Evolutionary conservation across 2,797 vertebrate genomes (phyloP).

Genomic region (Chelonia mydas): DNA sequence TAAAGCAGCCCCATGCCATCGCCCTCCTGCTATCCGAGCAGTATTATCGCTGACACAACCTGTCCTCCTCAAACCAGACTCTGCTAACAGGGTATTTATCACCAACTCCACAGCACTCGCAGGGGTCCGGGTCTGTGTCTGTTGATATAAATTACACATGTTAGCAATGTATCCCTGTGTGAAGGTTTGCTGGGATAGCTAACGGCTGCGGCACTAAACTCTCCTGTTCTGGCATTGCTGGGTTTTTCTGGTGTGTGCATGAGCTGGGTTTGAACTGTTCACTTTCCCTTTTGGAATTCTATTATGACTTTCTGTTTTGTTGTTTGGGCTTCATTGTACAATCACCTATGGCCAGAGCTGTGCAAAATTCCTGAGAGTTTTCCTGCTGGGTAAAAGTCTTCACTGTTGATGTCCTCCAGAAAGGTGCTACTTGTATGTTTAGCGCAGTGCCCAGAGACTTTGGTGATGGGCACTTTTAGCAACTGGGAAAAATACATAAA

Average conservation of each 20-base stretch:
- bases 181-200: conserved; percentile 37
- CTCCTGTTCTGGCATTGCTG: background rate
- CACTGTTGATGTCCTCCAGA: background rate
- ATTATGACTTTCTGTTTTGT: conserved; percentile 42
- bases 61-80: background rate
- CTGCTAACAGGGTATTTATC: background rate
- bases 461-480: background rate
- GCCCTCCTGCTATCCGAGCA: background rate
- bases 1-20: background rate
- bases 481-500: background rate
- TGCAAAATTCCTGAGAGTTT: background rate
- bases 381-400: fast-evolving
- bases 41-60: conserved; percentile 18
- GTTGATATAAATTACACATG: background rate
- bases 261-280: conserved; percentile 52
- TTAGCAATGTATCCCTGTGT: background rate
- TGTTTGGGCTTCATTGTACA: conserved; percentile 25
- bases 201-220: background rate
- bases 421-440: background rate
- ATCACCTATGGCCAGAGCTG: background rate
- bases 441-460: fast-evolving
- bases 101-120: background rate
- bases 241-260: conserved; percentile 46
- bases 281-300: conserved; percentile 59
- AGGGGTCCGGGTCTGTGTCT: background rate